phyloP scores from a whole-genome alignment of 2,113 vertebrate species.

The Cyanistes caeruleus region DNA sequence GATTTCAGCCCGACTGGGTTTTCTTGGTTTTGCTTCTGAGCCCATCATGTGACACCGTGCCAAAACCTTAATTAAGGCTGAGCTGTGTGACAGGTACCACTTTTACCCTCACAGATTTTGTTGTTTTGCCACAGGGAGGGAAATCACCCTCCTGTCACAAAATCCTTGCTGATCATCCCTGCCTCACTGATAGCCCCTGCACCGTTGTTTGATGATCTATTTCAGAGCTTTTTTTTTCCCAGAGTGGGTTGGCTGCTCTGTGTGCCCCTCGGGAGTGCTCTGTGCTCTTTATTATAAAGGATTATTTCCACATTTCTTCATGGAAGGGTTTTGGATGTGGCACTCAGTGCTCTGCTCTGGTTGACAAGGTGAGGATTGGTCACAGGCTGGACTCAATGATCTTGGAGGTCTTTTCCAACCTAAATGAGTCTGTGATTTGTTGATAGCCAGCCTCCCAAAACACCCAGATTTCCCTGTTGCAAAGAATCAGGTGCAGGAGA shows the following conservation, averaged over 20 bases:
- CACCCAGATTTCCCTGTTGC: neutral
- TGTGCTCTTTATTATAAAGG: neutral
- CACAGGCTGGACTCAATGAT: neutral
- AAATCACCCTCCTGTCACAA: neutral
- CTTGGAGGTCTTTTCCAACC: neutral
- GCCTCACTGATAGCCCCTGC: neutral
- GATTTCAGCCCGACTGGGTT: neutral
- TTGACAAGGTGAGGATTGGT: neutral
- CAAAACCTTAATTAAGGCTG: neutral
- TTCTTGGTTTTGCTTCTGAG: neutral
- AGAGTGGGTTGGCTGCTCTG: neutral
- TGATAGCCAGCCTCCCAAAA: neutral
- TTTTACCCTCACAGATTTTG: neutral
- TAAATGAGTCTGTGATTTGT: neutral
- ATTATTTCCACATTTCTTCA: neutral
- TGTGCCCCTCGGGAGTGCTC: too few species aligned
- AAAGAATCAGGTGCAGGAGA: neutral
- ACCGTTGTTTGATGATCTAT: neutral
- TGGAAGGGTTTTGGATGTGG: neutral
- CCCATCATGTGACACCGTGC: neutral
- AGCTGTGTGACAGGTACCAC: conserved; percentile 26
- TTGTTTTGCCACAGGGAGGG: neutral
- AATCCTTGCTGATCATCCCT: neutral
- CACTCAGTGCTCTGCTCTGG: neutral
- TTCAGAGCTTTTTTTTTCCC: neutral